A percentile compares a stretch with the other conserved stretches of the same genome.
Evolutionary conservation across 2,797 vertebrate species (phyloP).

Genomic region (Sphaeramia orbicularis): DNA sequence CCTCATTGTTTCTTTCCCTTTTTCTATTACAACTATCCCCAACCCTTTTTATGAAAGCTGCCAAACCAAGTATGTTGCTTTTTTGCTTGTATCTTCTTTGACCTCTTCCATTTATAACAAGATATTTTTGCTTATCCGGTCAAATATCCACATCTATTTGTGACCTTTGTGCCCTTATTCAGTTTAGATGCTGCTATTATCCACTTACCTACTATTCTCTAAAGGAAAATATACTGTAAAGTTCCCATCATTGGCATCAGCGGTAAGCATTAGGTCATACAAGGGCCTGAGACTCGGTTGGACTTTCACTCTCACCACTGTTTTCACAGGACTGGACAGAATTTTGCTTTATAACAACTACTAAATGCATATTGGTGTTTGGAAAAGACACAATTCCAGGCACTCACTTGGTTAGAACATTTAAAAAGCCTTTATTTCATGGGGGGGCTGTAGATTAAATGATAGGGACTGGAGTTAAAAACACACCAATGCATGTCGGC

Average conservation of each 20-base stretch:
- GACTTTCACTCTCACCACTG: background rate
- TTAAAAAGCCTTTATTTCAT: no score
- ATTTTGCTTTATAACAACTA: no score
- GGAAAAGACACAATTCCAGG: no score
- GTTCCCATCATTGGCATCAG: conserved; percentile 5
- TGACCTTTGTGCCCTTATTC: conserved; percentile 8
- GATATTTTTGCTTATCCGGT: background rate
- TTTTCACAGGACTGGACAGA: conserved; percentile 9
- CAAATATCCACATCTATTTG: background rate
- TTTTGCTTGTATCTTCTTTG: no score
- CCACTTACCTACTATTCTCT: background rate
- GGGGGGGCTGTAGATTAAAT: no score
- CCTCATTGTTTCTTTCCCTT: background rate
- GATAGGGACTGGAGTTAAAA: no score
- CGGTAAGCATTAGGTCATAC: conserved; percentile 1
- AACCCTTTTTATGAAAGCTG: background rate
- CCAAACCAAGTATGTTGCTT: background rate
- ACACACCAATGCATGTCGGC: no score
- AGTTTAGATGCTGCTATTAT: background rate
- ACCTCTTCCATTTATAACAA: conserved; percentile 4
- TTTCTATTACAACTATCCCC: background rate
- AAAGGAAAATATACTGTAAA: background rate
- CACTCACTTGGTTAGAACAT: no score
- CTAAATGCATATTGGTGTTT: no score
- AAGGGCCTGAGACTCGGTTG: background rate